Base-by-base conservation (phyloP, 2,888 invertebrate species). In the Alviniconcha strummeri region DNA sequence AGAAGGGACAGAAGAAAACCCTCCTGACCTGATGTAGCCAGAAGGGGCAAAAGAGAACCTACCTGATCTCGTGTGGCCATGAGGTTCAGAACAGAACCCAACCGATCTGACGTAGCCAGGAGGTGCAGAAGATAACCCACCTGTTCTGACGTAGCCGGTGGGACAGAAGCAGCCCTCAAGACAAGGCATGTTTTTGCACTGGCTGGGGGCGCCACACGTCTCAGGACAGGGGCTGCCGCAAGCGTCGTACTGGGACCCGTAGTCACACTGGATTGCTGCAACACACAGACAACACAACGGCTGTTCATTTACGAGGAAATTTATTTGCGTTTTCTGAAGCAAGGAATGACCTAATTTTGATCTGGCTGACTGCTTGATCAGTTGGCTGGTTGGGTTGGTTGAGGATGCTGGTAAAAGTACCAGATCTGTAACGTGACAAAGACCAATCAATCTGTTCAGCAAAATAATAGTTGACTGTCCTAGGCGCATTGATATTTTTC, bases 111-210 rank as follows among this genome's bases (percentile, higher is more conserved):
- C 8, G 60, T 60, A 60, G 60, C 60, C 60, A 60, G 60, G 60
- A 60, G 13, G 60, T 13, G 13, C 8, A 13, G 4, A 11, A 60
- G 13, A 60, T 1, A 60, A 60, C 60, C 9, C 85, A 91, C 92
- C 88, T 60, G 87, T 80, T 78, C 88, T 83, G 64, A 90, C 88
- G 9, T 85, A 86, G 7, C 90, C 92, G 1, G 88, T 86, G 8
- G 91, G 91, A 87, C 93, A 93, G 85, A 89, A 92, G 82, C 93
- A 93, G 3, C 93, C 92, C 85, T 93, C 93, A 0, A 88, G 86
- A 85, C 91, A 91, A 17, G 87, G 88, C 6, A 89, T 83, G 13
- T 86, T 82, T 8, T 87, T 55, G 82, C 92, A 93, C 74, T 88
- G 83, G 3, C 83, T 76, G 19, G 52, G 17, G 8, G 8, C 17